These are phyloP conservation scores for Archaeoteleia sp. DNA, from an alignment of 2,888 invertebrate species.

Conservation along the genomic window DNA sequence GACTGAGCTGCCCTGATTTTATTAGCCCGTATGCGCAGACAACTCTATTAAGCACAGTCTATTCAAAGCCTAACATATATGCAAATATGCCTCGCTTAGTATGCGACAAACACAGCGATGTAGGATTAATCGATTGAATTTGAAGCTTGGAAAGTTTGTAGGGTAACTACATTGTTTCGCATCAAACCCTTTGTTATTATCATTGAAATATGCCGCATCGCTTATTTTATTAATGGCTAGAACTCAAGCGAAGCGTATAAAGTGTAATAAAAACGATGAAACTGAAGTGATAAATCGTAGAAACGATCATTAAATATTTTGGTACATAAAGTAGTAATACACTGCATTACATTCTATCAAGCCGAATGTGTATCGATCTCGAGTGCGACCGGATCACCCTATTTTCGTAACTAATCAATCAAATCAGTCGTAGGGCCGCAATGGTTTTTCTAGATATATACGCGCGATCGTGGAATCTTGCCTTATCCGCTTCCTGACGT, in stretches of 20 bases:
- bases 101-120: conserved; percentile 5
- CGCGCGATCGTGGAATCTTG: conserved; percentile 28
- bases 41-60: conserved; percentile 26
- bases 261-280: conserved; percentile 3
- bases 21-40: conserved; percentile 25
- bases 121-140: conserved; percentile 10
- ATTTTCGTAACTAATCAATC: conserved; percentile 49
- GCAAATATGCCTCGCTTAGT: conserved; percentile 19
- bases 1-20: conserved; percentile 19
- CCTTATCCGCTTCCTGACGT: conserved; percentile 52
- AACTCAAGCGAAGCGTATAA: neutral
- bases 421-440: conserved; percentile 35
- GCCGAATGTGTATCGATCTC: conserved; percentile 27
- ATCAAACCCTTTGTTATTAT: too few relatives aligned
- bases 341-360: conserved; percentile 34
- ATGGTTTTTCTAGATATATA: conserved; percentile 30
- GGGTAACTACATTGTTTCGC: too few relatives aligned
- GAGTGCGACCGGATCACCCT: conserved; percentile 19
- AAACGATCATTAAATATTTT: conserved; percentile 28
- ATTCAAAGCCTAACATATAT: conserved; percentile 21
- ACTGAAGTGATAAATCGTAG: conserved; percentile 31
- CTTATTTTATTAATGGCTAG: too few relatives aligned
- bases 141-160: neutral
- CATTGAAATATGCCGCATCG: too few relatives aligned
- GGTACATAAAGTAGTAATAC: conserved; percentile 17